Conservation (phyloP, 2,797 vertebrate species). For the Micropoecilia bifurca region DNA sequence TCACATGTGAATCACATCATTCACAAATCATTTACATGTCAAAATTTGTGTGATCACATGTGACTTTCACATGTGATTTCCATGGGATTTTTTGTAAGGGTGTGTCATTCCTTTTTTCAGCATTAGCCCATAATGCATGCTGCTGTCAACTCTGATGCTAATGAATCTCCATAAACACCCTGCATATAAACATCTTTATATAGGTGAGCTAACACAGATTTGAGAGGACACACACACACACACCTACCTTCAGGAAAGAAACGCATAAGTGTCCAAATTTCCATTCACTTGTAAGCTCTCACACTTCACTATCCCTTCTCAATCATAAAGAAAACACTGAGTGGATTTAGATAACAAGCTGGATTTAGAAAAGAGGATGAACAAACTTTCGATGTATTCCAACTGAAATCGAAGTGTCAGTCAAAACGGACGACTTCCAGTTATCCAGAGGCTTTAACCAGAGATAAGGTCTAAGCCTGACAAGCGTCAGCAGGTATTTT, state of each 20-base stretch:
- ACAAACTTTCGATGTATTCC: not conserved
- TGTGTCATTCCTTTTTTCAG: constrained; percentile 47
- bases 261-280: constrained; percentile 12
- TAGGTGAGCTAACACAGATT: constrained; percentile 23
- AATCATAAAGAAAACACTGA: constrained; percentile 20
- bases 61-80: too few relatives aligned
- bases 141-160: constrained; percentile 73
- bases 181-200: constrained; percentile 9
- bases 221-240: not conserved
- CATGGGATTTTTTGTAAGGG: not conserved
- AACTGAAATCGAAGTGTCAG: constrained; percentile 19
- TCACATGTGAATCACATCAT: too few relatives aligned
- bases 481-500: not conserved
- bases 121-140: constrained; percentile 67
- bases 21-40: too few relatives aligned
- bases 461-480: constrained; percentile 5
- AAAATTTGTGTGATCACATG: too few relatives aligned
- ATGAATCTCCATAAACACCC: constrained; percentile 77
- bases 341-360: constrained; percentile 32
- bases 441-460: not conserved
- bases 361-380: constrained; percentile 30
- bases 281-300: not conserved
- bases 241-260: not conserved
- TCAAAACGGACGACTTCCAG: constrained; percentile 6
- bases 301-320: constrained; percentile 1